Evolutionary conservation across 2,797 vertebrate genomes (phyloP), one percentile per base, ranked within the genome.

Genomic region (Semaprochilodus insignis): DNA sequence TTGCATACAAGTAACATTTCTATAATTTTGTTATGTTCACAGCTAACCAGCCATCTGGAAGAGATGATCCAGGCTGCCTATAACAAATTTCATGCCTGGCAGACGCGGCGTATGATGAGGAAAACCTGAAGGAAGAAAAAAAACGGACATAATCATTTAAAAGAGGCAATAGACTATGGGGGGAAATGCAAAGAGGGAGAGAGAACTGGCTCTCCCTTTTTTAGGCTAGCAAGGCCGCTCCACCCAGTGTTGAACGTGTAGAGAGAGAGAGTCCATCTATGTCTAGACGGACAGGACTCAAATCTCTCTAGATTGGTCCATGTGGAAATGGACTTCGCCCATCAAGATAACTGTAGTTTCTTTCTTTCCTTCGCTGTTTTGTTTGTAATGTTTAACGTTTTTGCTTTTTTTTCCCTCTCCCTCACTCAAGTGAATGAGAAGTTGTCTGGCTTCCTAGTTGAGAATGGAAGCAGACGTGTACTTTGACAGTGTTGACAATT

Each of bases 51-150:
- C 82, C 98, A 99, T 91, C 94, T 99, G 94, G 97, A 99, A 92
- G 97, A 99, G 90, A 99, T 99, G 98, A 87, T 99, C 73, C 97
- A 99, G 93, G 95, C 95, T 0, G 97, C 98, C 71, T 99, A 99
- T 92, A 97, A 93, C 92, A 99, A 99, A 93, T 98, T 98, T 88
- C 97, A 99, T 72, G 91, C 94, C 0, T 99, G 98, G 98, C 97
- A 99, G 91, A 98, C 96, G 16, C 95, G 97, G 10, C 96, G 97
- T 85, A 96, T 99, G 96, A 92, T 97, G 93, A 98, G 97, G 87
- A 99, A 98, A 92, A 99, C 97, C 93, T 99, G 98, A 99, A 83
- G 75, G 78, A 83, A 54, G 5, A 16, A 14, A 51, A n/a, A 31
- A 23, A 31, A 3, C 2, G 21, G 87, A 75, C 27, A 15, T 17